These are phyloP conservation scores for Brachypteracias leptosomus DNA, from an alignment of 2,113 vertebrate species.

Conservation along the genomic window DNA sequence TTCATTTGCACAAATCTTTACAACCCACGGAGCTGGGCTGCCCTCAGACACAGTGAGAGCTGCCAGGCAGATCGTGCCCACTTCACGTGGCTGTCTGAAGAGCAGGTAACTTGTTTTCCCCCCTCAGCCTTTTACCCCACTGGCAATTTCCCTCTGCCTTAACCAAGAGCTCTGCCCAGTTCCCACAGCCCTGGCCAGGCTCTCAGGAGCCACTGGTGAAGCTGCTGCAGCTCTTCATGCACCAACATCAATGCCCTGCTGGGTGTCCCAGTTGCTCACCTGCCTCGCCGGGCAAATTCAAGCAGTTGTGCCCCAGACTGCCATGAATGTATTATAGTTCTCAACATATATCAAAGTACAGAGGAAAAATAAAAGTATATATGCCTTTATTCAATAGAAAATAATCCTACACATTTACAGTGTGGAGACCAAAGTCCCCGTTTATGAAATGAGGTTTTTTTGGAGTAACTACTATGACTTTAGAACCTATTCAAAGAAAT, in stretches of 20 bases:
- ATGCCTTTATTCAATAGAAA: not conserved
- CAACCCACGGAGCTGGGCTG: not conserved
- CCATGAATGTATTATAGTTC: not conserved
- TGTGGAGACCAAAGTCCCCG: not conserved
- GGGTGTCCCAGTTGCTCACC: not conserved
- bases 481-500: slow-evolving; percentile 46
- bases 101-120: not conserved
- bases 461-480: slow-evolving; percentile 21
- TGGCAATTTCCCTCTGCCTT: not conserved
- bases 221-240: not conserved
- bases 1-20: not conserved
- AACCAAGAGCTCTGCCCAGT: not conserved
- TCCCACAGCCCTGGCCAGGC: not conserved
- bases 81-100: not conserved
- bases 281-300: slow-evolving; percentile 27
- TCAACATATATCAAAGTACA: not conserved
- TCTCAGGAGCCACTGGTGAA: not conserved
- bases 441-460: slow-evolving; percentile 32
- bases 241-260: not conserved
- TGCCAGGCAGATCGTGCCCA: not conserved
- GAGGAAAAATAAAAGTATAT: not conserved
- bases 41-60: not conserved
- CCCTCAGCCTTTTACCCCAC: not conserved
- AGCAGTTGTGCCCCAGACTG: not conserved
- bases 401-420: slow-evolving; percentile 24